Evolutionary conservation across 2,113 vertebrate species (phyloP).

Genomic region (Lophura nycthemera): DNA sequence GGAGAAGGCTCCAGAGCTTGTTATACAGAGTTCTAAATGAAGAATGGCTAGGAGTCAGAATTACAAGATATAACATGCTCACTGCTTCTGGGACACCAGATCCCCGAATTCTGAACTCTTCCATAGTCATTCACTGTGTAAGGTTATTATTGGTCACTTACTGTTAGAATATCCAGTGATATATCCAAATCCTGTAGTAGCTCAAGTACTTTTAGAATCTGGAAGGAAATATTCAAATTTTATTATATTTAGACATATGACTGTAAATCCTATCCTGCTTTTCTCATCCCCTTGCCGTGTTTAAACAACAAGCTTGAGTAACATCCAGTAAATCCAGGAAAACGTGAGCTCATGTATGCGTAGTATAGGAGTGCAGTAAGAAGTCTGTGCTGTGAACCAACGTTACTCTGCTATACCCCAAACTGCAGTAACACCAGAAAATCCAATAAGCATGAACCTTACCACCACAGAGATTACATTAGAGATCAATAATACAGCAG

Average conservation of each 20-base stretch:
- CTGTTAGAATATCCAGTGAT: constrained; percentile 84
- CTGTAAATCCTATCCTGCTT: not conserved
- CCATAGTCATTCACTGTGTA: not conserved
- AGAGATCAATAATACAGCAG: not conserved
- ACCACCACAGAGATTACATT: not conserved
- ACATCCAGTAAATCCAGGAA: not conserved
- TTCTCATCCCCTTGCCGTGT: not conserved
- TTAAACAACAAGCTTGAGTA: not conserved
- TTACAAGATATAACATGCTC: not conserved
- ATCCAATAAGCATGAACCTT: not conserved
- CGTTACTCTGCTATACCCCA: not conserved
- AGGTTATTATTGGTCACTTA: constrained; percentile 72
- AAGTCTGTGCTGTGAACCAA: not conserved
- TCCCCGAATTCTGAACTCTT: not conserved
- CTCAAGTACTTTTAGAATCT: constrained; percentile 85
- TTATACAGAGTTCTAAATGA: not conserved
- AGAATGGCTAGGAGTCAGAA: not conserved
- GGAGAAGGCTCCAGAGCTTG: not conserved
- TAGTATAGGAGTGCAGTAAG: not conserved
- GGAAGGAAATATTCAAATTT: constrained; percentile 31
- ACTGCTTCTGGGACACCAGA: not conserved
- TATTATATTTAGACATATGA: not conserved
- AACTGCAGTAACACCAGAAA: not conserved
- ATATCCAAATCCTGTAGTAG: constrained; percentile 84
- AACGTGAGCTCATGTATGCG: not conserved